These are phyloP conservation scores for Lindbergichthys nudifrons DNA, from an alignment of 2,797 vertebrate genomes.

Conservation along the genomic window DNA sequence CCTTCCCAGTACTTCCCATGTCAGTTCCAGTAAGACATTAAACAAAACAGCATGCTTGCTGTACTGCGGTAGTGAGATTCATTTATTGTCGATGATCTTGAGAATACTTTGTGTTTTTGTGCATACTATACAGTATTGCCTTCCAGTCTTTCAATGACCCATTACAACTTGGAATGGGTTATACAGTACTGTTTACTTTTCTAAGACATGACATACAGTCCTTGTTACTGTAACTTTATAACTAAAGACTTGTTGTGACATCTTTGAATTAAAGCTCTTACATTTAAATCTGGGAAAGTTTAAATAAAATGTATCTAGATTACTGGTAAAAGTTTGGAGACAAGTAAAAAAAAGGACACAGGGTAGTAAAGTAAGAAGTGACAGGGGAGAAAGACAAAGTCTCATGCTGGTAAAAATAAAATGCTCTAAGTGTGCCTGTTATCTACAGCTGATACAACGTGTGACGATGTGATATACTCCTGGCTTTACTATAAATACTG, in stretches of 20 bases:
- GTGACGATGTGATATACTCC: slow-evolving; percentile 26
- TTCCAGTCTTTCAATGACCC: not conserved
- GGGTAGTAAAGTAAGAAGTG: not conserved
- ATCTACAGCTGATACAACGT: slow-evolving; percentile 53
- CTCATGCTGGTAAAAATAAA: slow-evolving; percentile 61
- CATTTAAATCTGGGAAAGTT: not conserved
- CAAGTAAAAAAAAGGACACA: not conserved
- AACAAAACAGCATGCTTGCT: slow-evolving; percentile 25
- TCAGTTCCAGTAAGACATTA: slow-evolving; percentile 63
- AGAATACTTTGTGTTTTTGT: slow-evolving; percentile 34
- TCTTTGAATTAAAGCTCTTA: not conserved
- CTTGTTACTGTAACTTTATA: not conserved
- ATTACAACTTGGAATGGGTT: not conserved
- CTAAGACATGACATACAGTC: not conserved
- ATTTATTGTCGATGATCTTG: slow-evolving; percentile 2
- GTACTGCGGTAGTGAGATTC: slow-evolving; percentile 5
- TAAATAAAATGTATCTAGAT: not conserved
- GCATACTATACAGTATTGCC: not conserved
- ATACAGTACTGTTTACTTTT: slow-evolving; percentile 14
- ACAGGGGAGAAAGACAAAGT: slow-evolving; percentile 2
- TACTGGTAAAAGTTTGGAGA: not conserved
- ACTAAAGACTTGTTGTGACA: not conserved
- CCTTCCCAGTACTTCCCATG: slow-evolving; percentile 39
- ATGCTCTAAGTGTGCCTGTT: slow-evolving; percentile 14
- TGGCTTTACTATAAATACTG: slow-evolving; percentile 39